phyloP scores from a whole-genome alignment of 2,888 invertebrate species.

The Andricus quercusramuli region DNA sequence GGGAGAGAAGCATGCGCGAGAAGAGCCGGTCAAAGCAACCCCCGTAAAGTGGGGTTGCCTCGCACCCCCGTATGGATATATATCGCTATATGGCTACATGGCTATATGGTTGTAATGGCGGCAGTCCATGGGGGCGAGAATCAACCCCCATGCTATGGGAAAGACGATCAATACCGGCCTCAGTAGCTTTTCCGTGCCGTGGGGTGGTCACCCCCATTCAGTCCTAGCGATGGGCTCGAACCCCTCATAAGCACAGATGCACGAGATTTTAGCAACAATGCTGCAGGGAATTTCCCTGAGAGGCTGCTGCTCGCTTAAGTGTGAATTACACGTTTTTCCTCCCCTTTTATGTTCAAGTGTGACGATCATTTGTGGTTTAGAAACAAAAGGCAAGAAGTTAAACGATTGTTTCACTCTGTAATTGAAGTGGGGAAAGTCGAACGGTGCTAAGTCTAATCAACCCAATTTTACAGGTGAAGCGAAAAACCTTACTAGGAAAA shows the following conservation, averaged over 20 bases:
- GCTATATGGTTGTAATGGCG: slow-evolving; percentile 37
- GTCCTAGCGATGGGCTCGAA: slow-evolving; percentile 18
- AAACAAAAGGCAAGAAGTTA: neutral
- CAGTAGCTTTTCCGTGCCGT: slow-evolving; percentile 49
- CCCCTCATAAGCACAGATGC: slow-evolving; percentile 25
- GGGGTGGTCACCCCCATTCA: slow-evolving; percentile 22
- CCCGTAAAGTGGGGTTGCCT: slow-evolving; percentile 6
- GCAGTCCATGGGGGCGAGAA: slow-evolving; percentile 40
- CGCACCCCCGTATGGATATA: neutral
- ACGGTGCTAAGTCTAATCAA: too few species aligned
- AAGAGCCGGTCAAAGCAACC: slow-evolving; percentile 25
- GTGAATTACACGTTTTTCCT: neutral
- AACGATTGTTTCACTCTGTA: neutral
- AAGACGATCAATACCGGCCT: slow-evolving; percentile 56
- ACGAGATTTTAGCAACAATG: neutral
- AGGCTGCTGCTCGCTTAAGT: neutral
- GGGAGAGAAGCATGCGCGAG: slow-evolving; percentile 60
- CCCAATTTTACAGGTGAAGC: too few species aligned
- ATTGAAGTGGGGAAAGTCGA: neutral
- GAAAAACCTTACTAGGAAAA: too few species aligned
- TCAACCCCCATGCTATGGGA: slow-evolving; percentile 54
- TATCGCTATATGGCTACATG: slow-evolving; percentile 4
- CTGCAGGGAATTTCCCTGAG: neutral
- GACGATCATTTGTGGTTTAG: neutral
- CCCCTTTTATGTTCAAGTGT: neutral